Evolutionary conservation across 2,113 vertebrate genomes (phyloP).

Genomic region (Marcusenius ussheri): DNA sequence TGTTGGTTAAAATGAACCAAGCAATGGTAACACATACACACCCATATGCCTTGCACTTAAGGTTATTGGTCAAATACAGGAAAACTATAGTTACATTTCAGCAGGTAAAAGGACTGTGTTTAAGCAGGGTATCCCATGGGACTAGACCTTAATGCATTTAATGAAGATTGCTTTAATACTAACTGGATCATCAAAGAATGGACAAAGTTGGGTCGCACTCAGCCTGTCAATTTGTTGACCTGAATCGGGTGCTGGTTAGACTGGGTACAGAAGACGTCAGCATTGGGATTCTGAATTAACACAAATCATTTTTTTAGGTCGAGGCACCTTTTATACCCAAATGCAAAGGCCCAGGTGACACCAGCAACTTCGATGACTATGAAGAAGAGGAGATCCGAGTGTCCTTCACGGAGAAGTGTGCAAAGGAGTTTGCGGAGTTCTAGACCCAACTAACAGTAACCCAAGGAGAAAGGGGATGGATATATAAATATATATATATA

Average conservation of each 20-base stretch:
- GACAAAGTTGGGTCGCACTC: neutral
- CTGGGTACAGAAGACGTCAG: neutral
- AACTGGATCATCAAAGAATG: neutral
- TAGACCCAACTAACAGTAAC: constrained; percentile 58
- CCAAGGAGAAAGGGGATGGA: constrained; percentile 35
- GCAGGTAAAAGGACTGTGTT: neutral
- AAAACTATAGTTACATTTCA: neutral
- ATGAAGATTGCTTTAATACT: neutral
- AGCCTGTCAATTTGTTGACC: neutral
- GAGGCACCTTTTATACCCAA: constrained; percentile 92
- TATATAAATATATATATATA: constrained; percentile 1
- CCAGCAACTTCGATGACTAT: constrained; percentile 92
- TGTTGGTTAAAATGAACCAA: neutral
- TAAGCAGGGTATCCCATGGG: neutral
- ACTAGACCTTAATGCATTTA: neutral
- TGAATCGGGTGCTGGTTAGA: neutral
- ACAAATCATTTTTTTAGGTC: constrained; percentile 53
- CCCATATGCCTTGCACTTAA: neutral
- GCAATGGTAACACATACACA: neutral
- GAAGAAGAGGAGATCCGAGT: constrained; percentile 88
- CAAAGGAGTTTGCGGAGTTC: constrained; percentile 89
- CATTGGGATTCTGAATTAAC: neutral
- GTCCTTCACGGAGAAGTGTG: constrained; percentile 85
- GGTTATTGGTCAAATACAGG: neutral
- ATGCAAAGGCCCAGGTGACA: constrained; percentile 88